Percentiles rank a stretch among this genome's conserved stretches.
phyloP scores from a whole-genome alignment of 2,113 vertebrate genomes.

The Bothrops jararaca region DNA sequence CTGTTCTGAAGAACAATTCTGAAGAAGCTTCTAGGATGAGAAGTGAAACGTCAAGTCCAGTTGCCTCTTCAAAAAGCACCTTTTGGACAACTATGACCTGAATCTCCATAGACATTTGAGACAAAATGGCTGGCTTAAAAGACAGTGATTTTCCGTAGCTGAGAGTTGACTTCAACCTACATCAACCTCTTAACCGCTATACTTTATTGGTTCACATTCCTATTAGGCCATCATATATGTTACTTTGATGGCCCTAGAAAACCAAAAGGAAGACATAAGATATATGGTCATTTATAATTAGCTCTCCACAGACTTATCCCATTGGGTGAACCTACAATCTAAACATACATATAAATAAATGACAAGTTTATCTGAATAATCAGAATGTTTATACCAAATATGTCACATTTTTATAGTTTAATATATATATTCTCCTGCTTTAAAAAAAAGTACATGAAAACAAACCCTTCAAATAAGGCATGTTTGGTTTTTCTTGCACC shows the following conservation, averaged over 20 bases:
- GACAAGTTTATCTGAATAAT: background rate
- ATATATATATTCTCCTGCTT: background rate
- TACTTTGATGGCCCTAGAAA: background rate
- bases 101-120: background rate
- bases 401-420: no score
- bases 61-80: background rate
- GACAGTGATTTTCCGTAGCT: background rate
- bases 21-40: no score
- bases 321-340: background rate
- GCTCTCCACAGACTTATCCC: background rate
- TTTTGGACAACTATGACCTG: no score
- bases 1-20: no score
- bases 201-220: background rate
- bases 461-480: constrained; percentile 72
- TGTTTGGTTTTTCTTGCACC: constrained; percentile 65
- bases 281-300: background rate
- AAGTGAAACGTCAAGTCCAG: no score
- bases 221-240: background rate
- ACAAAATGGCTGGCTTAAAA: background rate
- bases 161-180: background rate
- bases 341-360: background rate
- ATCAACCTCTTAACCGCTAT: background rate
- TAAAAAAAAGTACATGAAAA: background rate
- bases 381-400: background rate
- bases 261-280: background rate